These are phyloP conservation scores for Catonia carolina DNA, from an alignment of 2,888 invertebrate species.

Conservation along the genomic window DNA sequence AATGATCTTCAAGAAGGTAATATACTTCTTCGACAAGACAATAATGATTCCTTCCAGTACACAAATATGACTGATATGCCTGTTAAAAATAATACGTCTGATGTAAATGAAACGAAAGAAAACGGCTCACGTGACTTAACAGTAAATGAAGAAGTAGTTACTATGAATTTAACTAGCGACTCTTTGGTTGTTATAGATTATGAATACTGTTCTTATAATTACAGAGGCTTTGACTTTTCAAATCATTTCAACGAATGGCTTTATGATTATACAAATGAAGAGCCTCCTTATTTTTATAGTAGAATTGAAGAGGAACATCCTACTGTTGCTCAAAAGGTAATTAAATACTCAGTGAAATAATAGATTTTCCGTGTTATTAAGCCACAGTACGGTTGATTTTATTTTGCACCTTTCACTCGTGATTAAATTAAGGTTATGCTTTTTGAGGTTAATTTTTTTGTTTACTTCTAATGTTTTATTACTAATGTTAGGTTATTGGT, in stretches of 20 bases:
- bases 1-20: conserved; percentile 92
- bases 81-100: too few relatives aligned
- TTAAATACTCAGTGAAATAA: too few relatives aligned
- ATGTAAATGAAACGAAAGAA: too few relatives aligned
- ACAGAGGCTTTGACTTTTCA: conserved; percentile 86
- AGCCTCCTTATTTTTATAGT: conserved; percentile 71
- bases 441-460: too few relatives aligned
- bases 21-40: conserved; percentile 50
- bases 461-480: too few relatives aligned
- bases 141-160: not conserved
- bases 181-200: conserved; percentile 80
- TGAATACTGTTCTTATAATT: conserved; percentile 93
- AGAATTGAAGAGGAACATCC: conserved; percentile 39
- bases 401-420: too few relatives aligned
- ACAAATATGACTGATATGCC: conserved; percentile 8
- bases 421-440: too few relatives aligned
- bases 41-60: conserved; percentile 26
- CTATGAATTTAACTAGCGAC: conserved; percentile 42
- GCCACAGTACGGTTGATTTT: too few relatives aligned
- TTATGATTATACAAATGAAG: conserved; percentile 75
- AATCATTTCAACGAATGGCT: conserved; percentile 93
- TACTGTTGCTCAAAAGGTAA: conserved; percentile 27
- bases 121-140: too few relatives aligned
- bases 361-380: too few relatives aligned
- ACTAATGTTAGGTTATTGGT: too few relatives aligned